Base-by-base conservation (phyloP, 2,113 vertebrate species). In the Channa argus region DNA sequence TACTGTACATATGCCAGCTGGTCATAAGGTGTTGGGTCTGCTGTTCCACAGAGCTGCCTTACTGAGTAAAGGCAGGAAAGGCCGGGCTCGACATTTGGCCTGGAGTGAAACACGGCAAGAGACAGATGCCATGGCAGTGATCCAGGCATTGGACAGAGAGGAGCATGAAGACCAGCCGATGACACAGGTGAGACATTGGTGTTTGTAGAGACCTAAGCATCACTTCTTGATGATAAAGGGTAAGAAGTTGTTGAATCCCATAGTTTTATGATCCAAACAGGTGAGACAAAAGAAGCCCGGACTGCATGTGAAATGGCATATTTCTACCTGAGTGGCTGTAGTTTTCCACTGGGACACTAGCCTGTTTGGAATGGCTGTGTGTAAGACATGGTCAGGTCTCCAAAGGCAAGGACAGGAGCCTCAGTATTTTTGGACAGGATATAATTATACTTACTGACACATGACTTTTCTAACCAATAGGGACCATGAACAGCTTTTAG, bases 51-150 rank as follows among this genome's bases (percentile, higher is more conserved):
- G 90, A 87, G 68, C 77, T 74, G 81, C 85, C 88, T 97, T 97
- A 96, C 94, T 96, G 2, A 94, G 96, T 59, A 94, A 95, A 33
- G 79, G 94, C 0, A 92, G 95, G 46, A 96, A 90, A 77, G 92
- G 94, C 90, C 93, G 93, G 15, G 92, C 94, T 41, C 94, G 94
- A 91, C 95, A 89, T 73, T 94, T 95, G 5, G 95, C 95, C 55
- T 85, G 96, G 77, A 96, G 91, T 0, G 96, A 95, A 0, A 90
- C 93, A 2, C 89, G 88, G 41, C 93, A 63, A 12, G 89, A 96
- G 7, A 78, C 63, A 0, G 96, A 96, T 14, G 51, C 88, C 49
- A 71, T 93, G 81, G 82, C 92, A 0, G 60, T 80, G 3, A 79
- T 93, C 56, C 74, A 94, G 82, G 83, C 81, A 1, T 63, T 84